Conservation (phyloP, 2,113 vertebrate genomes). For the Podarcis cretensis region DNA sequence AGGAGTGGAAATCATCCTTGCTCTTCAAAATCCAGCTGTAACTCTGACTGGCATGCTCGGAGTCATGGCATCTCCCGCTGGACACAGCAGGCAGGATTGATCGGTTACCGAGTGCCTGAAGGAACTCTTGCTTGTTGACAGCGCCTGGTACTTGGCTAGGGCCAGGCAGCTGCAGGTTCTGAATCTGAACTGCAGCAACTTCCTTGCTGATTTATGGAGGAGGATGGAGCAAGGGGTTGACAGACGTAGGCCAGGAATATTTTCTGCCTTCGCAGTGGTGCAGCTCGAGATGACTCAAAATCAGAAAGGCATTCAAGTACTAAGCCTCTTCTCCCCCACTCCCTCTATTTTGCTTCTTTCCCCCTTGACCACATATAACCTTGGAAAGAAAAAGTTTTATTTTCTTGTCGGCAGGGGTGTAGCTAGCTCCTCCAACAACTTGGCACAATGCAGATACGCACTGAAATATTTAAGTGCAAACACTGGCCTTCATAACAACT, state of each 20-base stretch:
- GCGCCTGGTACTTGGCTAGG: conserved; percentile 50
- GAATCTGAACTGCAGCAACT: conserved; percentile 20
- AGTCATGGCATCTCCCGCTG: conserved; percentile 47
- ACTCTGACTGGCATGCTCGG: conserved; percentile 15
- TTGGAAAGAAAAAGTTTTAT: background rate
- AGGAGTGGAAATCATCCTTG: conserved; percentile 35
- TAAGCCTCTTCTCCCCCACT: background rate
- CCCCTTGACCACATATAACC: background rate
- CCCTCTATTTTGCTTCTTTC: background rate
- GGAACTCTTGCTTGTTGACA: conserved; percentile 52
- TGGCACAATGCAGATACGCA: too few species aligned
- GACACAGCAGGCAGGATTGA: conserved; percentile 47
- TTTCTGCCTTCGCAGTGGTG: background rate
- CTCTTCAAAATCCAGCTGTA: conserved; percentile 52
- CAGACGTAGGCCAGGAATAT: background rate
- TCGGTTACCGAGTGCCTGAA: conserved; percentile 43
- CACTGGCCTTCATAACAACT: too few species aligned
- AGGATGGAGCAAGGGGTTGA: conserved; percentile 11
- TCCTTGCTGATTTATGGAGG: conserved; percentile 41
- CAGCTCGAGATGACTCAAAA: background rate
- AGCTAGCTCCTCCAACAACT: too few species aligned
- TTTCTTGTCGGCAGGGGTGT: background rate
- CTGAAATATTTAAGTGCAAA: too few species aligned
- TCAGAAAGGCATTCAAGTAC: background rate
- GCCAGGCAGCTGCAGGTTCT: conserved; percentile 6